Conservation (phyloP, 2,888 invertebrate species). For the Buathra laborator region DNA sequence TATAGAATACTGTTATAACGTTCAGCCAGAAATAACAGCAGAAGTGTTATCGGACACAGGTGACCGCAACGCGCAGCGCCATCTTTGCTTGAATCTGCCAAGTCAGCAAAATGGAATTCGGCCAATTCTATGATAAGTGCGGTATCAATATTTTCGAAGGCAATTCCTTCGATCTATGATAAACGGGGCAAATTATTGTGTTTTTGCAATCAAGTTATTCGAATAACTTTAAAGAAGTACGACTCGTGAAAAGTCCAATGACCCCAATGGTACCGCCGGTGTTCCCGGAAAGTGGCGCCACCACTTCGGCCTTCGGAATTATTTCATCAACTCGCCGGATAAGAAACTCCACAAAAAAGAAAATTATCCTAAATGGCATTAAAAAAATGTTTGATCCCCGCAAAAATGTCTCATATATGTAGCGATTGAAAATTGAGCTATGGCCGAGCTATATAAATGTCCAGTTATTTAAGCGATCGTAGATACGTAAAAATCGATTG, state of each 20-base stretch:
- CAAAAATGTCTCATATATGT: background rate
- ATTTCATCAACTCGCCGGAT: conserved; percentile 26
- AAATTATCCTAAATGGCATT: background rate
- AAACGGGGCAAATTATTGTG: background rate
- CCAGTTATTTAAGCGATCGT: background rate
- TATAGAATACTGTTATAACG: conserved; percentile 49
- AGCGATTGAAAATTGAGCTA: background rate
- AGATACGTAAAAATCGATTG: conserved; percentile 46
- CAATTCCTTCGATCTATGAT: background rate
- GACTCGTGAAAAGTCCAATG: background rate
- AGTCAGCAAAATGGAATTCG: background rate
- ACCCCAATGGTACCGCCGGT: conserved; percentile 5
- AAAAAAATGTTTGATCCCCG: background rate
- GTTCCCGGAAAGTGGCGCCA: conserved; percentile 46
- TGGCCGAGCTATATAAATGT: background rate
- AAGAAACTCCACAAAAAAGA: conserved; percentile 3
- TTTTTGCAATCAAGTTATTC: background rate
- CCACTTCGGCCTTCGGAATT: background rate
- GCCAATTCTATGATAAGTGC: background rate
- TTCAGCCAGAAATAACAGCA: background rate
- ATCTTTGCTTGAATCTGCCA: conserved; percentile 26
- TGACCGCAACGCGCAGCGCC: conserved; percentile 36
- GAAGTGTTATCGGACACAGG: background rate
- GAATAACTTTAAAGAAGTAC: background rate
- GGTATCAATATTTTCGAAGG: background rate